A percentile compares a stretch with the other conserved stretches of the same genome.
Evolutionary conservation across 2,888 invertebrate genomes (phyloP).

Genomic region (Drosophila buzzatii): DNA sequence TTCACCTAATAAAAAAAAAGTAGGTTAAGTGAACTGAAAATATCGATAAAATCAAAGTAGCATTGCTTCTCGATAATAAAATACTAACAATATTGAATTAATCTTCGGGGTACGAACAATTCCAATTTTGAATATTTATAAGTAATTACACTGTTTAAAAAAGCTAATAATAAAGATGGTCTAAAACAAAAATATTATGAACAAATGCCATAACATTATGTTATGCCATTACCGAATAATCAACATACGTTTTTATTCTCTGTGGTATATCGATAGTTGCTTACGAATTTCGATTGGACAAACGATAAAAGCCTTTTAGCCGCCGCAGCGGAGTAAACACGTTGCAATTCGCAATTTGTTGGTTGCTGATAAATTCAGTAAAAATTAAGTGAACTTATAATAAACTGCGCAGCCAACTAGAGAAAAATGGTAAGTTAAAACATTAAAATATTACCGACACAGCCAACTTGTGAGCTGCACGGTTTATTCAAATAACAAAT

Average conservation of each 20-base stretch:
- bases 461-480: background rate
- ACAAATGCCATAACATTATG: background rate
- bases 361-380: conserved; percentile 4
- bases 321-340: conserved; percentile 62
- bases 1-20: conserved; percentile 58
- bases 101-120: background rate
- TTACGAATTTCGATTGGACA: conserved; percentile 2
- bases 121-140: background rate
- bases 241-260: background rate
- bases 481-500: background rate
- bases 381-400: conserved; percentile 24
- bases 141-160: background rate
- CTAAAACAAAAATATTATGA: background rate
- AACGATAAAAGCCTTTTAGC: conserved; percentile 35
- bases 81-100: background rate
- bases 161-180: background rate
- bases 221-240: background rate
- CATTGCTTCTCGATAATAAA: conserved; percentile 5
- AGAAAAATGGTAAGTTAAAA: conserved; percentile 39
- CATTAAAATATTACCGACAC: background rate
- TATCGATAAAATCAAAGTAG: conserved; percentile 37
- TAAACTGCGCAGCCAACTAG: conserved; percentile 1
- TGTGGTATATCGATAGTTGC: conserved; percentile 36
- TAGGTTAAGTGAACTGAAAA: conserved; percentile 61
- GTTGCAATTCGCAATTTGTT: conserved; percentile 61